Base-by-base conservation (phyloP, 1,140 invertebrate genomes). In the Myzus persicae region DNA sequence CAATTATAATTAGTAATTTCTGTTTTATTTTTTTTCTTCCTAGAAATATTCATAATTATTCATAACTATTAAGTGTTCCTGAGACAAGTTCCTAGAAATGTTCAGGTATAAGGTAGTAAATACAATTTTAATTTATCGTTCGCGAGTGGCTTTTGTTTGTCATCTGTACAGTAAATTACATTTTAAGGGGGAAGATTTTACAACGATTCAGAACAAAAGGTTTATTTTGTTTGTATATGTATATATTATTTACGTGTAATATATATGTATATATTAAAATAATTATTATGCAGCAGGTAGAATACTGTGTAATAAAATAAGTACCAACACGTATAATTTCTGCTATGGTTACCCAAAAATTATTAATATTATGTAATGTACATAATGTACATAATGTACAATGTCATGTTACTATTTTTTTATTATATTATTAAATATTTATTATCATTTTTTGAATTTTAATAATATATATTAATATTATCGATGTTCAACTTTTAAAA, bases 181-280 rank as follows among this genome's bases (percentile, higher is more conserved):
- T 89, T 89, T 89, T 89, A 51, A 89, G 46, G 44, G 48, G 87
- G 11, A 36, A 26, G 20, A n/a, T 89, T 89, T 89, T 89, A 89
- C 51, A 51, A 89, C 5, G 18, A 44, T 85, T 85, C 14, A 31
- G 82, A 46, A 85, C 38, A 85, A 85, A 85, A 38, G 81, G 81
- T 82, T 40, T 82, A 82, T 40, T 38, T 85, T 40, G 22, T 84
- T 31, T 46, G 31, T 46, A n/a, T n/a, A 31, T 46, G 42, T 42
- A 87, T 87, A 44, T n/a, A 31, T 82, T 24, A 82, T 87, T 31
- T 44, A 87, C 14, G 22, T 84, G 40, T 46, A 42, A 46, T 46
- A 44, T n/a, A n/a, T 46, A 44, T 46, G 44, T 87, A 87, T 87
- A 48, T 36, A 87, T 44, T 48, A 46, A 87, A 46, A 87, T 44